Conservation (phyloP, 1,140 invertebrate genomes). For the Ceratina japonica region DNA sequence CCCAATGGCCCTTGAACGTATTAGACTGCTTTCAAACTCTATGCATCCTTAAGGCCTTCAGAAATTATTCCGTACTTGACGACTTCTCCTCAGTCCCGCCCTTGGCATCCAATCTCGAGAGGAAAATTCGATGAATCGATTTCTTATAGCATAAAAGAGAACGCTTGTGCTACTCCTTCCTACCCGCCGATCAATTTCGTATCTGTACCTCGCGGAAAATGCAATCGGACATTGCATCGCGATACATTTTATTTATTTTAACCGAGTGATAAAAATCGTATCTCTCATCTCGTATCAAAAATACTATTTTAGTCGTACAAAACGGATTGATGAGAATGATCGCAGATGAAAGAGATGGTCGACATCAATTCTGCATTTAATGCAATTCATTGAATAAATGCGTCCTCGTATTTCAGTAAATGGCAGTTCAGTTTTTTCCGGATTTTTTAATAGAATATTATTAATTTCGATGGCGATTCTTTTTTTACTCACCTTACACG, state of each 20-base stretch:
- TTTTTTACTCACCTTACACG: too few relatives aligned
- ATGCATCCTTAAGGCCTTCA: slow-evolving; percentile 53
- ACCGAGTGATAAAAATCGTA: neutral
- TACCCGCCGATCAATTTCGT: neutral
- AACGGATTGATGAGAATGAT: too few relatives aligned
- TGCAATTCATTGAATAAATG: too few relatives aligned
- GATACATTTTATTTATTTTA: neutral
- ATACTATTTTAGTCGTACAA: too few relatives aligned
- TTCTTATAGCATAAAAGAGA: slow-evolving; percentile 16
- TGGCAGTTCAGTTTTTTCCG: too few relatives aligned
- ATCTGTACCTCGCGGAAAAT: neutral
- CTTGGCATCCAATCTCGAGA: slow-evolving; percentile 31
- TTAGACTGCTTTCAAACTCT: slow-evolving; percentile 54
- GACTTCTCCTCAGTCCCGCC: slow-evolving; percentile 6
- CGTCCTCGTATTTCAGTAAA: too few relatives aligned
- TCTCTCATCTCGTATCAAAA: too few relatives aligned
- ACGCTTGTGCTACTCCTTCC: neutral
- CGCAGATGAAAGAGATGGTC: too few relatives aligned
- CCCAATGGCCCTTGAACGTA: slow-evolving; percentile 30
- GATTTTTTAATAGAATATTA: too few relatives aligned
- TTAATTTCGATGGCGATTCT: too few relatives aligned
- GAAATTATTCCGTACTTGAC: slow-evolving; percentile 49
- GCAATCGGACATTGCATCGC: neutral
- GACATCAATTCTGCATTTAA: too few relatives aligned
- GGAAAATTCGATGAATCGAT: slow-evolving; percentile 30